These are phyloP conservation scores for Cynocephalus volans DNA, from an alignment of 2,113 vertebrate genomes.

Conservation along the genomic window DNA sequence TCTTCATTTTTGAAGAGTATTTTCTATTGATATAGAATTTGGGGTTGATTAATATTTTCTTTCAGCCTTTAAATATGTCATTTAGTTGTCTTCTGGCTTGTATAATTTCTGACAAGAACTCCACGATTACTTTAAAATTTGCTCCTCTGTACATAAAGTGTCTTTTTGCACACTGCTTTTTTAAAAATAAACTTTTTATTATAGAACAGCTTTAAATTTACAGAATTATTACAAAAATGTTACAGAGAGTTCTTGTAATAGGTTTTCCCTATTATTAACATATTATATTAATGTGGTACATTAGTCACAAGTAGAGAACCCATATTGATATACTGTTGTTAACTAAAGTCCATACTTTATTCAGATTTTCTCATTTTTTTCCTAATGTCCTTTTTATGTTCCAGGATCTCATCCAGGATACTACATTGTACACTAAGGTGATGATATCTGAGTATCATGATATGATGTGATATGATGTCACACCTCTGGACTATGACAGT, in stretches of 20 bases:
- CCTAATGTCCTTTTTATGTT: background rate
- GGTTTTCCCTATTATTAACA: background rate
- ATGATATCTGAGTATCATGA: too few relatives aligned
- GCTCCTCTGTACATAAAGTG: background rate
- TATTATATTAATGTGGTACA: background rate
- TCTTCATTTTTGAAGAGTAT: background rate
- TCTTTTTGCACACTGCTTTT: background rate
- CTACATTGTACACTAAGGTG: too few relatives aligned
- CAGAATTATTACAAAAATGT: background rate
- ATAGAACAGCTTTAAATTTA: background rate
- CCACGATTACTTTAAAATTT: background rate
- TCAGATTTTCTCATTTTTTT: background rate
- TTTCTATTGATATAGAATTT: background rate
- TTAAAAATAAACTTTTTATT: background rate
- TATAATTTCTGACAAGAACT: conserved; percentile 20
- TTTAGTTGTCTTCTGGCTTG: conserved; percentile 21
- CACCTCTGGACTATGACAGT: background rate
- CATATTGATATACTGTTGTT: background rate
- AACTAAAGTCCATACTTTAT: background rate
- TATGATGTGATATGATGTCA: too few relatives aligned
- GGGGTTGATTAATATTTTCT: background rate
- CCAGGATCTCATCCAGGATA: background rate
- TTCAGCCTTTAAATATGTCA: background rate
- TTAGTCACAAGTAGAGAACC: background rate
- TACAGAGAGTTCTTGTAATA: background rate